Conservation (phyloP, 2,113 vertebrate genomes). For the Syngnathus scovelli region DNA sequence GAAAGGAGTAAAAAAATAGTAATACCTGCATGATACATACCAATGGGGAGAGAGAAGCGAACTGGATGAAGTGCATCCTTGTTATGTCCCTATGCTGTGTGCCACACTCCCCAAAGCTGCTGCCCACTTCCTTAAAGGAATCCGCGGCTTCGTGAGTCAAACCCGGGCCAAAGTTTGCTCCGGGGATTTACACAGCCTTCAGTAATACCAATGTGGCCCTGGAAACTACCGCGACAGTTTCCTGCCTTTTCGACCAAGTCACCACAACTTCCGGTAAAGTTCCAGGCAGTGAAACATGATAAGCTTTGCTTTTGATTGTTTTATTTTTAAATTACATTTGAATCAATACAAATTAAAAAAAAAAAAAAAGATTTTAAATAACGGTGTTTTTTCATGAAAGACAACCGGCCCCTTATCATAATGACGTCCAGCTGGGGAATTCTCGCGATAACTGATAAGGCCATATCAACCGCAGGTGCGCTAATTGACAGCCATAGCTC, state of each 20-base stretch:
- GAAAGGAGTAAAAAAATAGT: background rate
- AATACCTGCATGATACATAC: background rate
- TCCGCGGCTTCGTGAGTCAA: slow-evolving; percentile 3
- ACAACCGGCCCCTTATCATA: background rate
- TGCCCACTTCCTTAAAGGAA: slow-evolving; percentile 10
- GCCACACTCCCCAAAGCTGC: slow-evolving; percentile 10
- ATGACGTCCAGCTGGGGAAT: slow-evolving; percentile 7
- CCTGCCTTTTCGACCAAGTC: background rate
- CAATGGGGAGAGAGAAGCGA: background rate
- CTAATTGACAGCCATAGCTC: background rate
- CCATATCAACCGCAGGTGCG: slow-evolving; percentile 12
- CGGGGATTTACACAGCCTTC: slow-evolving; percentile 38
- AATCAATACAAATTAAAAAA: background rate
- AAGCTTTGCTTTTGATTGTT: background rate
- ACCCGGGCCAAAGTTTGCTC: background rate
- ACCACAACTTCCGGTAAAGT: background rate
- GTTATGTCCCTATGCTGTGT: background rate
- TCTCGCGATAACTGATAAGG: background rate
- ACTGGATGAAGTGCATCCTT: slow-evolving; percentile 8
- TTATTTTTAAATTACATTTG: background rate
- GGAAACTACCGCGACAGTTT: slow-evolving; percentile 34
- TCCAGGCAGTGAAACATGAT: background rate
- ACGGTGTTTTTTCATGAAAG: background rate
- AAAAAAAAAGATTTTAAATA: too few species aligned
- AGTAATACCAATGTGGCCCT: background rate